phyloP scores from a whole-genome alignment of 2,888 invertebrate species.

The Hirtodrosophila alboralis region DNA sequence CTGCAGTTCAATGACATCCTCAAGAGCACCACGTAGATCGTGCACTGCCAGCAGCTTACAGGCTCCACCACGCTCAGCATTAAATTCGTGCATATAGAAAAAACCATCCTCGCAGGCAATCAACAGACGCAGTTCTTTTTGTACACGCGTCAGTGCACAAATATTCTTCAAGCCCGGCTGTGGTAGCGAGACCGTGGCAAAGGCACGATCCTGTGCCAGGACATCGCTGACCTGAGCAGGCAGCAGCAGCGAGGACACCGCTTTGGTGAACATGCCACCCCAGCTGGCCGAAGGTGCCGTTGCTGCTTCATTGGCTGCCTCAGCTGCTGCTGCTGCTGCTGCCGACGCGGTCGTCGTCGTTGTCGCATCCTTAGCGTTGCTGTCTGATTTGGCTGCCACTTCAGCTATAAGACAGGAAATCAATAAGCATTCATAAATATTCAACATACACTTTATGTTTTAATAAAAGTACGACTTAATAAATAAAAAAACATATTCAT shows the following conservation, averaged over 20 bases:
- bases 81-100: conserved; percentile 83
- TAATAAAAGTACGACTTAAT: too few relatives aligned
- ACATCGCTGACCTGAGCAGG: conserved; percentile 84
- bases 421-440: background rate
- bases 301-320: conserved; percentile 18
- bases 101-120: conserved; percentile 84
- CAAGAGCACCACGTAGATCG: conserved; percentile 82
- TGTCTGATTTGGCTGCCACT: conserved; percentile 61
- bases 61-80: conserved; percentile 80
- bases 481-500: too few relatives aligned
- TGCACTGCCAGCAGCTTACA: conserved; percentile 83
- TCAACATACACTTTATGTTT: too few relatives aligned
- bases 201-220: conserved; percentile 83
- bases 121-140: conserved; percentile 81
- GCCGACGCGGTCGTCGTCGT: conserved; percentile 1
- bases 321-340: background rate
- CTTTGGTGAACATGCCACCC: conserved; percentile 83
- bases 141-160: conserved; percentile 81
- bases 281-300: conserved; percentile 61
- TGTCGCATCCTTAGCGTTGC: conserved; percentile 28
- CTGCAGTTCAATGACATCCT: conserved; percentile 82
- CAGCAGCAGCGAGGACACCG: conserved; percentile 82
- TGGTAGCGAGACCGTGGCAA: conserved; percentile 82
- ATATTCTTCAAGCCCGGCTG: conserved; percentile 83
- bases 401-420: conserved; percentile 43